Evolutionary conservation across 2,888 invertebrate genomes (phyloP), one percentile per base, ranked within the genome.

Genomic region (Steinernema scapterisci): DNA sequence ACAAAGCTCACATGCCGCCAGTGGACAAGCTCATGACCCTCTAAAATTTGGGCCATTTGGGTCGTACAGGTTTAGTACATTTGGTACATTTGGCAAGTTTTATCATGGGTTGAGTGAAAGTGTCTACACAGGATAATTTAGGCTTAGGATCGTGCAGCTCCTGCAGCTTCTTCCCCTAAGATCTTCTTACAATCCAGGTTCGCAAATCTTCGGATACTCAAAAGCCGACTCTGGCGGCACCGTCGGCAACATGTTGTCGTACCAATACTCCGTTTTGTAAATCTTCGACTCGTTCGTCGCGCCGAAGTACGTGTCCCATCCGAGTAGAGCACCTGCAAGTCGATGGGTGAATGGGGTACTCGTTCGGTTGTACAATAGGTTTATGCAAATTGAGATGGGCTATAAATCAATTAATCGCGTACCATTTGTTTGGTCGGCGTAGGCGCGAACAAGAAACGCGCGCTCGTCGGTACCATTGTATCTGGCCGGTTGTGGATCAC

Each of bases 371-470:
- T n/a, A n/a, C 19, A 23, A 19, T 38, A 38, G 38, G 38, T 38
- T 38, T 9, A 38, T 38, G 38, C 9, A 38, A 38, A 38, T 38
- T 38, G 38, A 38, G 9, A 38, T 38, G 38, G 38, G 38, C 38
- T 6, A 38, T 38, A 38, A 38, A 38, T 54, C 43, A 27, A 44
- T 54, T 21, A 27, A 44, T 11, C 51, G 23, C 25, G 27, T 70
- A 56, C 76, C 76, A n/a, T 51, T 73, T 5, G 21, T 21, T 21
- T 63, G 27, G 44, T 52, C 74, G n/a, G 75, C 76, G 51, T 76
- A 76, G 7, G 76, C 74, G 19, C 73, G 75, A 44, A 76, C 72
- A 9, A 71, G 70, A 16, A 70, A 72, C n/a, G 76, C 63, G 1
- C 70, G 44, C 25, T 70, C 74, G 11, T 38, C 11, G 21, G 48